Evolutionary conservation across 2,888 invertebrate species (phyloP), one percentile per base, ranked within the genome.

Genomic region (Amiota minor): DNA sequence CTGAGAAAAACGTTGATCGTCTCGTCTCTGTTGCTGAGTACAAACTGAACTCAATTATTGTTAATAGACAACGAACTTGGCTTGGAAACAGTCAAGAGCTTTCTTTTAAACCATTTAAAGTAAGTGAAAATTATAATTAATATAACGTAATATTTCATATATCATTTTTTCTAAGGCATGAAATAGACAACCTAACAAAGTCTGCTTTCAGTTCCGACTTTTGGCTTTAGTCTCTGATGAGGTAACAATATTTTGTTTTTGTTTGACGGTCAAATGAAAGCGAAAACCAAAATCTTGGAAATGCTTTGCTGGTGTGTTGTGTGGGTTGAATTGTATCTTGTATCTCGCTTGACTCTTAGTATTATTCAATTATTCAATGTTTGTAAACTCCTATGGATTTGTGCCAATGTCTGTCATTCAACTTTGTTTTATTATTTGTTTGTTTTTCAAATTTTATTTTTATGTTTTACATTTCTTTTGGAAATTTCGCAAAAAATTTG

Each of bases 231-330:
- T 46, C 56, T 18, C 47, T 45, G 71, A 75, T 73, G 73, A 49
- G 71, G 73, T 73, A 73, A 73, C 61, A 68, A 35, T 62, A 16
- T 70, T 74, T 71, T 16, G 20, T 18, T 70, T 71, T 73, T 75
- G 73, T 80, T 81, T 84, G 78, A 71, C 81, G 85, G 79, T 83
- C 82, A 81, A 78, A 75, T 73, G 84, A 83, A 85, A 82, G 82
- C 79, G 78, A 82, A 59, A 78, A 79, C 77, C 65, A 50, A 75
- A 72, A 14, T 47, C 50, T 23, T 23, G 68, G 35, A 35, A 35
- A 35, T 35, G 6, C 35, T 35, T 4, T 50, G 4, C 53, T 12
- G 20, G 23, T 14, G 59, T 59, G 20, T 59, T 18, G 18, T 20
- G 59, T 59, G 16, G 59, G 16, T 59, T 35, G 46, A 55, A 55